phyloP scores from a whole-genome alignment of 2,888 invertebrate genomes.

The Hyles lineata region DNA sequence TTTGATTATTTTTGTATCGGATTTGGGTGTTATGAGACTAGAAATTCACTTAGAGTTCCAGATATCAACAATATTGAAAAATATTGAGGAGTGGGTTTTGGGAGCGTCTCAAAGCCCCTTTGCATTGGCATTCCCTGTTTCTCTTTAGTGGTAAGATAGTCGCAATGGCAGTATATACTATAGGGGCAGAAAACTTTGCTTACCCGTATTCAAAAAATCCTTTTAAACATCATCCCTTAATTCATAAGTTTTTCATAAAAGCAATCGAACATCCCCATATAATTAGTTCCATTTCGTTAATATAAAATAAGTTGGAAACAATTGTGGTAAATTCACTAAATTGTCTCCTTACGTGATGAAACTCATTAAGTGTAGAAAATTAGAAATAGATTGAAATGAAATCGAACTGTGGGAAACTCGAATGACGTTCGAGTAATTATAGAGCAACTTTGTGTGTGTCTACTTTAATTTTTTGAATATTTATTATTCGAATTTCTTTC shows the following conservation, averaged over 20 bases:
- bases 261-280: neutral
- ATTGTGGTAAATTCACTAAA: neutral
- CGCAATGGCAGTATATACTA: too few species aligned
- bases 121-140: too few species aligned
- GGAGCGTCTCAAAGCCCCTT: too few species aligned
- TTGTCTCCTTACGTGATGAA: neutral
- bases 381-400: slow-evolving; percentile 5
- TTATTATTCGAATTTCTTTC: neutral
- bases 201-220: too few species aligned
- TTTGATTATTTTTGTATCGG: too few species aligned
- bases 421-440: neutral
- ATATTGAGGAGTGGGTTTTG: too few species aligned
- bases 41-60: too few species aligned
- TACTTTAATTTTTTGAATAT: neutral
- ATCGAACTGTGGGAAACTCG: neutral
- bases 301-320: neutral
- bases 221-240: neutral
- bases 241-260: neutral
- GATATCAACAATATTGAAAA: too few species aligned
- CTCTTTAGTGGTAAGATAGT: too few species aligned
- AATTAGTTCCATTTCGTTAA: slow-evolving; percentile 17
- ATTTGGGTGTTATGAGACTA: too few species aligned
- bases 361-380: slow-evolving; percentile 8
- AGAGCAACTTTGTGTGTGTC: neutral
- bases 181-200: too few species aligned